These are phyloP conservation scores for Rhea pennata DNA, from an alignment of 2,113 vertebrate genomes.

Conservation along the genomic window DNA sequence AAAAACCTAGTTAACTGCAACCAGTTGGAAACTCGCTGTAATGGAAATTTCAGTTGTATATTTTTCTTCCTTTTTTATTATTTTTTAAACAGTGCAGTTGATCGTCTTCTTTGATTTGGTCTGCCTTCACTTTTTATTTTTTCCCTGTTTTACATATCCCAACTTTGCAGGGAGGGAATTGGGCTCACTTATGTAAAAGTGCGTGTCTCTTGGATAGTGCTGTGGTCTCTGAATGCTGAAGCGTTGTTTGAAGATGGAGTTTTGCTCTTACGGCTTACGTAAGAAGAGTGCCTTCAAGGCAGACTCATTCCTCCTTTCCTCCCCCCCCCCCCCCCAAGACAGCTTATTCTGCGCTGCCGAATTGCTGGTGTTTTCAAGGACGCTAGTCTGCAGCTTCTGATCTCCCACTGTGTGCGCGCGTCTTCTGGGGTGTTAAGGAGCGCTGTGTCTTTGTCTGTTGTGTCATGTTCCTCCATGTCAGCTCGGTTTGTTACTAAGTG, in stretches of 20 bases:
- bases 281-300: not conserved
- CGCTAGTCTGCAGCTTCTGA: not conserved
- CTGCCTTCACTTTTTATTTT: not conserved
- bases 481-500: not conserved
- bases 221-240: not conserved
- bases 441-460: not conserved
- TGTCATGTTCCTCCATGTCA: not conserved
- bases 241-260: rapidly evolving
- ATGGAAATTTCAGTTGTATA: conserved; percentile 11
- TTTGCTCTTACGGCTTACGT: not conserved
- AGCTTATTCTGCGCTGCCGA: not conserved
- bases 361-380: not conserved
- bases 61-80: conserved; percentile 41
- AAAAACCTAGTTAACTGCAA: conserved; percentile 51
- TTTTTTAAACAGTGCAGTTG: not conserved
- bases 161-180: not conserved
- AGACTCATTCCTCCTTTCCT: not conserved
- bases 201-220: not conserved
- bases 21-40: conserved; percentile 49
- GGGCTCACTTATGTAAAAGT: not conserved
- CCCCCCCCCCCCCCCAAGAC: not conserved
- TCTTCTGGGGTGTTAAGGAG: not conserved
- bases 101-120: not conserved
- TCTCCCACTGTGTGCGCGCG: rapidly evolving
- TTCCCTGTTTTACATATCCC: not conserved